Conservation (phyloP, 64 coral and sea anemone genomes). For the Stichodactyla mertensii region DNA sequence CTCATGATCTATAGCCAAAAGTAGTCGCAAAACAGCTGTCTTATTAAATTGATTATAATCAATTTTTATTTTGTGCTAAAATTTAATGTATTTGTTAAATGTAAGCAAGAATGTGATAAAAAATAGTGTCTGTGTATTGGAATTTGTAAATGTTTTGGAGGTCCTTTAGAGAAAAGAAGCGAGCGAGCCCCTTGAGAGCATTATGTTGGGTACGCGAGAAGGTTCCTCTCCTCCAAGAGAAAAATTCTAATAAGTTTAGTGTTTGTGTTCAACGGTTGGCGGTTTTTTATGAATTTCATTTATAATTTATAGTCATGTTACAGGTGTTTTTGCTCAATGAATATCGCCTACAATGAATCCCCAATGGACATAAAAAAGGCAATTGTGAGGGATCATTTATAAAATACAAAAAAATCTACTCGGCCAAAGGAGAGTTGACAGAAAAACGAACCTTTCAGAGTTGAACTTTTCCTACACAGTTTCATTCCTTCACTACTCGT, state of each 20-base stretch:
- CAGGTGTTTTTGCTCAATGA: slow-evolving; percentile 47
- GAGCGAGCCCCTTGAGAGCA: not conserved
- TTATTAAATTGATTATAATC: no score
- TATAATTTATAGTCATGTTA: slow-evolving; percentile 42
- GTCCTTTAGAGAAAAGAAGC: not conserved
- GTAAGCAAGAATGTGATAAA: no score
- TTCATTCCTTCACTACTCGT: not conserved
- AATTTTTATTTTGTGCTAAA: no score
- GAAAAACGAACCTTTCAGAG: not conserved
- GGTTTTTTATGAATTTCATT: slow-evolving; percentile 69
- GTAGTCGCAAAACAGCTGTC: no score
- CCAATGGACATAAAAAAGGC: not conserved
- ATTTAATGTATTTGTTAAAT: no score
- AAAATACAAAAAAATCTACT: not conserved
- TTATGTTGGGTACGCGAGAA: not conserved
- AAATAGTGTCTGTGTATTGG: no score
- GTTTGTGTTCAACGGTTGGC: slow-evolving; percentile 41
- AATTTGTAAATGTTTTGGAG: not conserved
- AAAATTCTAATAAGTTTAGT: slow-evolving; percentile 11
- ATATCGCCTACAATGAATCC: not conserved
- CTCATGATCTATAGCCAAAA: no score
- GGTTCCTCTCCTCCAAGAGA: slow-evolving; percentile 11
- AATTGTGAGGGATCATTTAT: not conserved
- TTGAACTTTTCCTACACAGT: not conserved
- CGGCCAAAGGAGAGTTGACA: not conserved